Percentiles rank a stretch among this genome's conserved stretches.
These are phyloP conservation scores for Odontocerum albicorne DNA, from an alignment of 2,888 invertebrate species.

Conservation along the genomic window DNA sequence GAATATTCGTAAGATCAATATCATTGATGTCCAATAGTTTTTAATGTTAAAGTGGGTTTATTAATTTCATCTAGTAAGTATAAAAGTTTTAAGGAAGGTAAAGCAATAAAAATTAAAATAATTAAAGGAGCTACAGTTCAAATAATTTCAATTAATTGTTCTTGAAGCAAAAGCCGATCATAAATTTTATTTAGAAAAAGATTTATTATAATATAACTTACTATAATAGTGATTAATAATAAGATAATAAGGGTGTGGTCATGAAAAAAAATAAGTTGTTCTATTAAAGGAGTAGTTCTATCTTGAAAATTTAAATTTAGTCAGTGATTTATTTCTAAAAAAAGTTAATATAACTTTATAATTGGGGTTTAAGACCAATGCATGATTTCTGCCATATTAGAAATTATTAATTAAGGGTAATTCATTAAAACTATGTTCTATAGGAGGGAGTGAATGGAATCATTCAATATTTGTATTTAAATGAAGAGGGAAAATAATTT, in stretches of 20 bases:
- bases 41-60: constrained; percentile 59
- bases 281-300: constrained; percentile 63
- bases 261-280: constrained; percentile 67
- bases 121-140: constrained; percentile 65
- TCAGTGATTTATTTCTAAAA: constrained; percentile 65
- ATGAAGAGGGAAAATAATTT: constrained; percentile 39
- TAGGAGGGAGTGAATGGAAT: constrained; percentile 58
- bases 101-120: constrained; percentile 63
- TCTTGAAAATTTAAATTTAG: constrained; percentile 61
- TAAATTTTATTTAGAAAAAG: constrained; percentile 60
- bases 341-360: constrained; percentile 62
- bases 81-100: constrained; percentile 62
- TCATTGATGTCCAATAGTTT: constrained; percentile 67
- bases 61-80: constrained; percentile 65
- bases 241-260: constrained; percentile 64
- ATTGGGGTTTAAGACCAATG: constrained; percentile 69
- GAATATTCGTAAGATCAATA: constrained; percentile 69
- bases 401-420: constrained; percentile 59
- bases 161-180: constrained; percentile 60
- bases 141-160: constrained; percentile 65
- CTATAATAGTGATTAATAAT: constrained; percentile 62
- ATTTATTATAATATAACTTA: constrained; percentile 58
- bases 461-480: constrained; percentile 60
- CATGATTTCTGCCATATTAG: constrained; percentile 64
- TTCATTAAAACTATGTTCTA: constrained; percentile 63